phyloP scores from a whole-genome alignment of 2,888 invertebrate genomes.

The Troglohyphantes excavatus region DNA sequence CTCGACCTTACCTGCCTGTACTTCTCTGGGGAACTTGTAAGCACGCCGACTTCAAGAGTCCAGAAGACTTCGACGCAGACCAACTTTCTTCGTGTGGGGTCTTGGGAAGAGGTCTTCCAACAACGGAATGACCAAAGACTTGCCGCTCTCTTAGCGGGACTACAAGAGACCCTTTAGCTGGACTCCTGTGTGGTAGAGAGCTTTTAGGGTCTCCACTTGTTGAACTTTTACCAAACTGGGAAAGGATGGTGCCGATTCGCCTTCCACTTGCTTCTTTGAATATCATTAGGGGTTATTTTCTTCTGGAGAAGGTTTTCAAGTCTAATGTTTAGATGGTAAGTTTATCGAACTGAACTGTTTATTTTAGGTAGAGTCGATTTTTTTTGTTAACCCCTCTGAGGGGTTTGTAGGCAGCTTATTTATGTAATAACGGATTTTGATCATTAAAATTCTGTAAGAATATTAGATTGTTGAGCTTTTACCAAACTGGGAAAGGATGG shows the following conservation, averaged over 20 bases:
- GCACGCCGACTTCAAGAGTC: constrained; percentile 19
- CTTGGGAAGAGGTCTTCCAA: constrained; percentile 35
- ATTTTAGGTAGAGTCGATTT: constrained; percentile 16
- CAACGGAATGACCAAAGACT: constrained; percentile 58
- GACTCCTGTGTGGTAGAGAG: constrained; percentile 17
- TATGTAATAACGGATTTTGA: too few relatives aligned
- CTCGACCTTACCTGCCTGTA: constrained; percentile 40
- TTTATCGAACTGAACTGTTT: constrained; percentile 12
- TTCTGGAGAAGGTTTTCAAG: not conserved
- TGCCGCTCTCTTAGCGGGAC: constrained; percentile 41
- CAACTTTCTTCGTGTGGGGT: constrained; percentile 68
- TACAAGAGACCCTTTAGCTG: constrained; percentile 8
- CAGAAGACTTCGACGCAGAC: not conserved
- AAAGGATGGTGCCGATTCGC: constrained; percentile 29
- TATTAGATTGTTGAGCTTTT: constrained; percentile 57
- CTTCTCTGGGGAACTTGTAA: constrained; percentile 56
- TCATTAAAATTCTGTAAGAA: too few relatives aligned
- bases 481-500: constrained; percentile 44
- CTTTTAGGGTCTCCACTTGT: constrained; percentile 67
- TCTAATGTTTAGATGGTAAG: not conserved
- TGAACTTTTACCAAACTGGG: constrained; percentile 49
- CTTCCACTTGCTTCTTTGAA: constrained; percentile 24
- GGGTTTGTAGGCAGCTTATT: not conserved
- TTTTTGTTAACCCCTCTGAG: too few relatives aligned
- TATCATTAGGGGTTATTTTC: constrained; percentile 30